Conservation (phyloP, 2,888 invertebrate genomes). For the Andrena flavipes region DNA sequence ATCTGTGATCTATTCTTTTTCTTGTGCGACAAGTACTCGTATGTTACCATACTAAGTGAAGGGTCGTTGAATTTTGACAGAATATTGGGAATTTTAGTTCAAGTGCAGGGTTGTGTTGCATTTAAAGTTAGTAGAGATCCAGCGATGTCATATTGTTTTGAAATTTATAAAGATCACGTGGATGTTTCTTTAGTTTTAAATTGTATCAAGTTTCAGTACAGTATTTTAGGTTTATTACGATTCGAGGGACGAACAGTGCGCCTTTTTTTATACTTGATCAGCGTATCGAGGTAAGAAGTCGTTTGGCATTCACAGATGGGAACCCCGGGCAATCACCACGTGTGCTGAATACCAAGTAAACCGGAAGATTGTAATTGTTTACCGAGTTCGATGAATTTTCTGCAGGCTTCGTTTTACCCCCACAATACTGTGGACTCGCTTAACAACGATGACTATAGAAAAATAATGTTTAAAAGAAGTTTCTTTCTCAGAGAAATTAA, state of each 20-base stretch:
- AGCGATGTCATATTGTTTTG: no score
- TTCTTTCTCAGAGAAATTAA: no score
- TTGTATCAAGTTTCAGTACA: background rate
- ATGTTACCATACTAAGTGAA: no score
- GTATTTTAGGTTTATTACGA: background rate
- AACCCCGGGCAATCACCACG: constrained; percentile 1
- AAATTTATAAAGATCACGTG: no score
- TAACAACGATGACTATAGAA: background rate
- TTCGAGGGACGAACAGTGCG: background rate
- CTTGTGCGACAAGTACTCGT: no score
- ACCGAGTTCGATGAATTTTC: constrained; percentile 1
- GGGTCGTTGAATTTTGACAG: no score
- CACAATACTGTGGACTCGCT: background rate
- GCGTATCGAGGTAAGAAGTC: constrained; percentile 5
- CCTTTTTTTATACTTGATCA: background rate
- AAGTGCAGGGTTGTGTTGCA: no score
- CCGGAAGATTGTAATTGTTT: constrained; percentile 10
- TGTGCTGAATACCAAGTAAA: constrained; percentile 19
- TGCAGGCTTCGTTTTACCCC: background rate
- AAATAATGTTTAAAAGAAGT: no score
- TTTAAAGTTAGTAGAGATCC: no score
- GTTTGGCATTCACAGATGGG: constrained; percentile 11
- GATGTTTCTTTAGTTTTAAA: background rate
- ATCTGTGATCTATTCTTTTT: no score
- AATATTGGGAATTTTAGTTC: no score